phyloP scores from a whole-genome alignment of 2,888 invertebrate species.

The Augiades crinisus region DNA sequence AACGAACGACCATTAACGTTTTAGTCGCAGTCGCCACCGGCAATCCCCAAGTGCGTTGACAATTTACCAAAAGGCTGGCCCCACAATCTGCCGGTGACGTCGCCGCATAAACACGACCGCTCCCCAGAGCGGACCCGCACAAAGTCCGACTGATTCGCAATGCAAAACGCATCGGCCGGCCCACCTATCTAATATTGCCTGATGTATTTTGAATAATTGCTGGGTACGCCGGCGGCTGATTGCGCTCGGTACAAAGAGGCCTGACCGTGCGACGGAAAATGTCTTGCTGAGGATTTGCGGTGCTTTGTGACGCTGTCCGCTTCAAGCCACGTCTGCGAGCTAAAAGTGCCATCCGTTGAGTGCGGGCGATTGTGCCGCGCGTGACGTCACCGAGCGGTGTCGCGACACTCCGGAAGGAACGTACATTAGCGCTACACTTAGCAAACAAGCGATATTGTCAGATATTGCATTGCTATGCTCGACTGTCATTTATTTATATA shows the following conservation, averaged over 20 bases:
- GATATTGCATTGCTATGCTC: background rate
- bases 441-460: background rate
- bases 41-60: conserved; percentile 54
- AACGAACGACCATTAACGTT: conserved; percentile 42
- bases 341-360: conserved; percentile 34
- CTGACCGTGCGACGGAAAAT: conserved; percentile 55
- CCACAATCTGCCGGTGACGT: conserved; percentile 61
- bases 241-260: conserved; percentile 65
- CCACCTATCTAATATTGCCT: conserved; percentile 78
- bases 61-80: conserved; percentile 64
- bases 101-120: conserved; percentile 55
- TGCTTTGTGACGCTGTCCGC: conserved; percentile 35
- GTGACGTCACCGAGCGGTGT: background rate
- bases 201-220: conserved; percentile 81
- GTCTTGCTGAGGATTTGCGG: conserved; percentile 61
- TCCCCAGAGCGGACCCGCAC: conserved; percentile 59
- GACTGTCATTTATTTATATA: too few species aligned
- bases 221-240: conserved; percentile 61
- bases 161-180: conserved; percentile 75
- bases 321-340: conserved; percentile 12
- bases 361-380: background rate
- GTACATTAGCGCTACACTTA: conserved; percentile 1
- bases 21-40: conserved; percentile 40
- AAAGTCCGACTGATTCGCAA: conserved; percentile 76
- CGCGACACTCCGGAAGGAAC: background rate